Base-by-base conservation (phyloP, 2,797 vertebrate species). In the Synaphobranchus kaupii region DNA sequence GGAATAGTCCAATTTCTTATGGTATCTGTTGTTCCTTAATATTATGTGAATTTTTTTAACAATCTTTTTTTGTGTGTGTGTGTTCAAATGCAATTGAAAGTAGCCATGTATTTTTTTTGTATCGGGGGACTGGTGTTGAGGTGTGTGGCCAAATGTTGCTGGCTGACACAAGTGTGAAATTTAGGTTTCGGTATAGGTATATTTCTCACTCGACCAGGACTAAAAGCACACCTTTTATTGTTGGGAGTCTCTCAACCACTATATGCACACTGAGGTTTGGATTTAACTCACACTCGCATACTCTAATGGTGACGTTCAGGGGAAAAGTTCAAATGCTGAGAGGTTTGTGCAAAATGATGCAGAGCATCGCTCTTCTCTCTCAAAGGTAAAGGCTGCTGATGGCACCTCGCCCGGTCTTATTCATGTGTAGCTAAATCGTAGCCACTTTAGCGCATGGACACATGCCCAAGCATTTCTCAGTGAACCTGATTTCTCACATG, bases 271-370 rank as follows among this genome's bases (percentile, higher is more conserved):
- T 48, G 22, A 25, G 34, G 22, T 81, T 81, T 81, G 78, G 22
- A 81, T 47, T 50, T 12, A 6, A 22, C 6, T 8, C 13, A 5
- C 22, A n/a, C 63, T 3, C 17, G 12, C 28, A 9, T 54, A 52
- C 48, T 52, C 47, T 7, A 50, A 9, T 28, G 47, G 80, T 13
- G 10, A 83, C 17, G 15, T 34, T 54, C 50, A 82, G 81, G 47
- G 81, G n/a, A 83, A 56, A 28, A 15, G 50, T 1, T 20, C 13
- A 83, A 31, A 56, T 20, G 39, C 44, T 44, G 34, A 50, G 39
- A 47, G 1, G 15, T 81, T 83, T 56, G 52, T 56, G 81, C 81
- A 50, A 83, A 31, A 56, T 83, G 81, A 83, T 83, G 81, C 81
- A 0, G 13, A 20, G 81, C 48, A 56, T 83, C 56, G 56, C 78